Evolutionary conservation across 2,888 invertebrate genomes (phyloP).

Genomic region (Xylota segnis): DNA sequence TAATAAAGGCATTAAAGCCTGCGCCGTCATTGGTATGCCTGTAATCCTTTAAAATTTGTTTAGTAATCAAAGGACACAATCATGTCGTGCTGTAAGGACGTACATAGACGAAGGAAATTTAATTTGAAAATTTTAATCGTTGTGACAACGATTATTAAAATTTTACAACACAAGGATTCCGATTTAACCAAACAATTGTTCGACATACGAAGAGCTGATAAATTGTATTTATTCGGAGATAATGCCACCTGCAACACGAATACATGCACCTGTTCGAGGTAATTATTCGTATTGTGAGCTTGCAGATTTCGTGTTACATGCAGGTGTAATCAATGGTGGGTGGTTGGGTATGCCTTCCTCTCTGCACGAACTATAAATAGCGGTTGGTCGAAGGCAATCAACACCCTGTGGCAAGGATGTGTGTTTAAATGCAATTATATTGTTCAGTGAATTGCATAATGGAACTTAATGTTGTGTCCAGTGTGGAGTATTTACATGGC

Average conservation of each 20-base stretch:
- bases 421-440: constrained; percentile 59
- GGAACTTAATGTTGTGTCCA: constrained; percentile 38
- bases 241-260: constrained; percentile 24
- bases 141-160: neutral
- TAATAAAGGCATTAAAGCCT: neutral
- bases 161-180: neutral
- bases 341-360: too few relatives aligned
- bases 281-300: constrained; percentile 1
- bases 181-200: constrained; percentile 14
- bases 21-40: neutral
- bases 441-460: constrained; percentile 54
- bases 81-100: neutral
- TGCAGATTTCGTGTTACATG: neutral
- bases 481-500: neutral
- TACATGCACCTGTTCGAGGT: constrained; percentile 26
- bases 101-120: neutral
- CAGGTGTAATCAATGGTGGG: neutral
- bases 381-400: constrained; percentile 16
- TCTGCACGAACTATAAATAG: constrained; percentile 21
- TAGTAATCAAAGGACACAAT: neutral
- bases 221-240: constrained; percentile 34
- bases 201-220: constrained; percentile 7
- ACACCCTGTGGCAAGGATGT: constrained; percentile 44
- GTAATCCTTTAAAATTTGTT: neutral
- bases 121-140: too few relatives aligned